These are phyloP conservation scores for Puma concolor DNA, from an alignment of 2,113 vertebrate species.

Conservation along the genomic window DNA sequence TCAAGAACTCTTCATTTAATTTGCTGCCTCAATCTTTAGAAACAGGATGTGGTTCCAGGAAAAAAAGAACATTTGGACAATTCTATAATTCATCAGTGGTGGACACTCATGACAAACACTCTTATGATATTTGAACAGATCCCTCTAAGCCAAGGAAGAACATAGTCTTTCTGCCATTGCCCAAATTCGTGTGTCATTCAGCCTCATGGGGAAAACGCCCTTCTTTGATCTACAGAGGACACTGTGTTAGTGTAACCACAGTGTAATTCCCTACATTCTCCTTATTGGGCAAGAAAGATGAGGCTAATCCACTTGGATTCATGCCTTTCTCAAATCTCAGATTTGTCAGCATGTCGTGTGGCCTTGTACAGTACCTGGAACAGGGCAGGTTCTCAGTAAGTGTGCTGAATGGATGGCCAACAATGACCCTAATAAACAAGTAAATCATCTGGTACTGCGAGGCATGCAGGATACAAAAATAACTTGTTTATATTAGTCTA, in stretches of 20 bases:
- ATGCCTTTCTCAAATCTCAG: neutral
- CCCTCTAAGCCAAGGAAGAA: constrained; percentile 37
- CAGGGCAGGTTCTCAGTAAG: neutral
- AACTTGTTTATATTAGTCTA: neutral
- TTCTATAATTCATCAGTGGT: neutral
- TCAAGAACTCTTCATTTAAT: constrained; percentile 20
- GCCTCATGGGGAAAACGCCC: neutral
- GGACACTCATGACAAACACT: neutral
- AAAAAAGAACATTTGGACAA: constrained; percentile 29
- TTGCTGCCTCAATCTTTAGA: constrained; percentile 10
- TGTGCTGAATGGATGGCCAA: neutral
- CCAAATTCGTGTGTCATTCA: neutral
- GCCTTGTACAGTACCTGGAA: neutral
- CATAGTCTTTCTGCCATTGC: neutral
- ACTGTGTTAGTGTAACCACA: neutral
- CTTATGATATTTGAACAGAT: neutral
- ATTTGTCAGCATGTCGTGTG: neutral
- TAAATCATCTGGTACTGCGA: neutral
- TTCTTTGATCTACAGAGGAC: constrained; percentile 47
- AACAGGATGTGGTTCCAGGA: constrained; percentile 46
- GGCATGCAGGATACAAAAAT: neutral
- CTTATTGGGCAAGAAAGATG: constrained; percentile 14
- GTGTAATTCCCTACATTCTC: neutral
- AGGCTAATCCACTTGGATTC: neutral
- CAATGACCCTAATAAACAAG: neutral